A percentile compares a stretch with the other conserved stretches of the same genome.
Conservation (phyloP, 2,113 vertebrate genomes). For the Rhynchomys soricoides region DNA sequence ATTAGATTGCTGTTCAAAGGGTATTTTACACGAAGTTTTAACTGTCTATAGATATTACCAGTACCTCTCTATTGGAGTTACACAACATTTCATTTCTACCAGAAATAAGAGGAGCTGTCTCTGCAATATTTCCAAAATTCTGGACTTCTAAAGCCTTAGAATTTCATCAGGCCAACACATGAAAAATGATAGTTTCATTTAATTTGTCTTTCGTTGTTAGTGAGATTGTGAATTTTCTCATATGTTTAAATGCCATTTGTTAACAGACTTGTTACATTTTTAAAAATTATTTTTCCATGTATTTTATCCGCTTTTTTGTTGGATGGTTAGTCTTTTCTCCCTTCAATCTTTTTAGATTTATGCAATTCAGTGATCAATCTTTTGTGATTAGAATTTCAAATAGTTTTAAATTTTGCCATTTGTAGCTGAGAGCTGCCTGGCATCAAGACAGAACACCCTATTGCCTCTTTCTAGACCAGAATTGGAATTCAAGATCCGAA, state of each 20-base stretch:
- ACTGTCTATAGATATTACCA: slow-evolving; percentile 28
- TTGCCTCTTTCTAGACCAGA: neutral
- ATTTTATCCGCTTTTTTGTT: neutral
- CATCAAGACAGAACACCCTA: neutral
- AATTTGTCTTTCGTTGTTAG: slow-evolving; percentile 28
- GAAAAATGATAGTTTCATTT: slow-evolving; percentile 36
- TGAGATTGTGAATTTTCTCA: slow-evolving; percentile 11
- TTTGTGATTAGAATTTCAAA: slow-evolving; percentile 33
- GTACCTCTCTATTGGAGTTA: neutral
- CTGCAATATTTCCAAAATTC: neutral
- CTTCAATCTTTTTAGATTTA: neutral
- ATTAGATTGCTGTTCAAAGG: slow-evolving; percentile 35
- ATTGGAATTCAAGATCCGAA: neutral
- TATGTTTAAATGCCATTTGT: neutral
- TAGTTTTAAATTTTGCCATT: neutral
- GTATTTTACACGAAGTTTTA: neutral
- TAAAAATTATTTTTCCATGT: neutral
- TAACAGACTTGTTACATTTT: neutral
- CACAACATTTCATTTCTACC: neutral
- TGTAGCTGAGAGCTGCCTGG: too few species aligned
- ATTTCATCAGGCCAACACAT: slow-evolving; percentile 5
- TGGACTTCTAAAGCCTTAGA: slow-evolving; percentile 9
- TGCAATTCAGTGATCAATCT: neutral
- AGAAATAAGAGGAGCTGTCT: slow-evolving; percentile 6
- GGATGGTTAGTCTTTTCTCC: neutral